Percentiles rank a stretch among this genome's conserved stretches.
phyloP scores from a whole-genome alignment of 2,113 vertebrate species.

The Chionomys nivalis region DNA sequence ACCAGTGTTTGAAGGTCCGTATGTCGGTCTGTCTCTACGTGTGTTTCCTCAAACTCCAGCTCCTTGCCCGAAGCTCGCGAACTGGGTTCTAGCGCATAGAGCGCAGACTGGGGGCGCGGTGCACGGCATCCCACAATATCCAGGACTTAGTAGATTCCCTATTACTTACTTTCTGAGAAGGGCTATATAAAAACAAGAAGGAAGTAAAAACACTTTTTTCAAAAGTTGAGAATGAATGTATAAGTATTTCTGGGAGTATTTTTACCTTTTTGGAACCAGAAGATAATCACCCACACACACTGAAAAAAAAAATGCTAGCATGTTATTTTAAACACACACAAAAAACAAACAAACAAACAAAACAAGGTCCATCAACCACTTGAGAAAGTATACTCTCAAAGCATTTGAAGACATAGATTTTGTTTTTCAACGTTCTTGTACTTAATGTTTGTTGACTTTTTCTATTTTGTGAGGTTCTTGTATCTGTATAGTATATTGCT shows the following conservation, averaged over 20 bases:
- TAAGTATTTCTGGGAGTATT: conserved; percentile 43
- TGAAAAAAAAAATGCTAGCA: not conserved
- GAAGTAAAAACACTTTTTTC: not conserved
- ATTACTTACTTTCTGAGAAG: not conserved
- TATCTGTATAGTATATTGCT: not conserved
- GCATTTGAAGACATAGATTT: not conserved
- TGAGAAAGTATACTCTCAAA: not conserved
- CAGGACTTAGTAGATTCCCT: not conserved
- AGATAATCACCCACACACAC: not conserved
- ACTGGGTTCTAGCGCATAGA: too few relatives aligned
- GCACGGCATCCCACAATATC: not conserved
- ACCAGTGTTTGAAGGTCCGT: too few relatives aligned
- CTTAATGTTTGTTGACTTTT: not conserved
- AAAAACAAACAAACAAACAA: not conserved
- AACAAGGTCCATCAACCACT: not conserved
- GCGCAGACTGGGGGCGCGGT: too few relatives aligned
- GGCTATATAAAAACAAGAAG: not conserved
- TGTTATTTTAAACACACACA: conserved; percentile 9
- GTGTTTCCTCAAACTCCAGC: too few relatives aligned
- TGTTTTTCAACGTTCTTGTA: not conserved
- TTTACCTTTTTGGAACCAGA: not conserved
- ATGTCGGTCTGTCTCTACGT: too few relatives aligned
- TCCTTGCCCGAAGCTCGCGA: too few relatives aligned
- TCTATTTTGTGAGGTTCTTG: not conserved
- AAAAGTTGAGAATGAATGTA: not conserved